phyloP scores from a whole-genome alignment of 2,113 vertebrate genomes.

The Tachycineta bicolor region DNA sequence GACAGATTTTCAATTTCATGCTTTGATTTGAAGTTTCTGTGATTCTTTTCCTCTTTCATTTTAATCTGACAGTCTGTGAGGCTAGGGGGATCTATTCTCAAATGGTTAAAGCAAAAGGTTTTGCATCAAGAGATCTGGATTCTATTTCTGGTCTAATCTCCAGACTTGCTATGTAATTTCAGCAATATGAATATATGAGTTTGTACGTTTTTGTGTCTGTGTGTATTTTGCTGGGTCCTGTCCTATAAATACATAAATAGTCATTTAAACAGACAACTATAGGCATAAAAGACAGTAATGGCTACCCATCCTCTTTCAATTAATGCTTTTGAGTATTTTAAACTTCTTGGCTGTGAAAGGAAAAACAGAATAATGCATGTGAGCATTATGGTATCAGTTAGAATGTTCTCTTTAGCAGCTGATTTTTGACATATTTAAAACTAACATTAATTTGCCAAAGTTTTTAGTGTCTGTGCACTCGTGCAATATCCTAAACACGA shows the following conservation, averaged over 20 bases:
- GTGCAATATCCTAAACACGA: not conserved
- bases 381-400: not conserved
- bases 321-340: not conserved
- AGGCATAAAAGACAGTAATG: not conserved
- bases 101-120: conserved; percentile 20
- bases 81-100: conserved; percentile 40
- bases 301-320: not conserved
- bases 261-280: not conserved
- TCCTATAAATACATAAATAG: not conserved
- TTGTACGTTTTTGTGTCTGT: not conserved
- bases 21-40: conserved; percentile 73
- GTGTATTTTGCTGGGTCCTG: not conserved
- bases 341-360: not conserved
- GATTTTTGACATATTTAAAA: conserved; percentile 31
- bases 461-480: not conserved
- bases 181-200: not conserved
- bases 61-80: conserved; percentile 69
- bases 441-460: not conserved
- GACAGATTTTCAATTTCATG: conserved; percentile 75
- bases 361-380: not conserved
- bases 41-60: conserved; percentile 53
- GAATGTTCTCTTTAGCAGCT: not conserved
- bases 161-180: not conserved
- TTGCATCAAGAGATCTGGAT: not conserved
- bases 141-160: conserved; percentile 39